Evolutionary conservation across 2,113 vertebrate species (phyloP), one percentile per base, ranked within the genome.

Genomic region (Catharus minimus): DNA sequence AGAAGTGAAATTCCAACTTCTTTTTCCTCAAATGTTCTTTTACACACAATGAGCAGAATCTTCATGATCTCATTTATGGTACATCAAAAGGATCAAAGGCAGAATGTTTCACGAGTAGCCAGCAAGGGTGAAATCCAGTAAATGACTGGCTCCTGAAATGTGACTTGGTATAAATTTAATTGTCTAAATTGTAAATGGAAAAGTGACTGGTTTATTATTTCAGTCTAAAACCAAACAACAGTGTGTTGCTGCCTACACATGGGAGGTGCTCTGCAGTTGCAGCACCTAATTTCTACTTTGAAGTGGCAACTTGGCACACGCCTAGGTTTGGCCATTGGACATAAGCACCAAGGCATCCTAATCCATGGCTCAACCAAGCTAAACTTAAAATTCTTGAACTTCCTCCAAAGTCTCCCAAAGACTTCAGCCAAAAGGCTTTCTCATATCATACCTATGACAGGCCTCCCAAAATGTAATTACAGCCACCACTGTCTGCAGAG

Each of bases 201-300:
- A 68, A 72, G 71, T 12, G 24, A 41, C 82, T 39, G 21, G 39
- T 76, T 80, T 73, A 69, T 65, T 21, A 79, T 5, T 55, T 57
- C 0, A 2, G 3, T 47, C 41, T 62, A 30, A 90, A 73, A 7
- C 66, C 58, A 81, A 78, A 76, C 67, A 83, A 20, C 19, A 46
- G 16, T 47, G 50, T 39, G 26, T 49, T 53, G 12, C 82, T 94
- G 74, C 89, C 89, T 78, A 79, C 93, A 27, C 58, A 76, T 8
- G 62, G 89, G 89, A 93, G 94, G 81, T 73, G 61, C 77, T 89
- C 87, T 61, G 62, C n/a, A 62, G 76, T 66, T 69, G 36, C 82
- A 76, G 60, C 58, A 64, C 7, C 18, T 89, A 55, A 92, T 92
- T 79, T 79, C 62, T 82, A 5, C 81, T 92, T 86, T 66, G 89